A percentile compares a stretch with the other conserved stretches of the same genome.
Conservation (phyloP, 2,797 vertebrate genomes). For the Esox masquinongy region DNA sequence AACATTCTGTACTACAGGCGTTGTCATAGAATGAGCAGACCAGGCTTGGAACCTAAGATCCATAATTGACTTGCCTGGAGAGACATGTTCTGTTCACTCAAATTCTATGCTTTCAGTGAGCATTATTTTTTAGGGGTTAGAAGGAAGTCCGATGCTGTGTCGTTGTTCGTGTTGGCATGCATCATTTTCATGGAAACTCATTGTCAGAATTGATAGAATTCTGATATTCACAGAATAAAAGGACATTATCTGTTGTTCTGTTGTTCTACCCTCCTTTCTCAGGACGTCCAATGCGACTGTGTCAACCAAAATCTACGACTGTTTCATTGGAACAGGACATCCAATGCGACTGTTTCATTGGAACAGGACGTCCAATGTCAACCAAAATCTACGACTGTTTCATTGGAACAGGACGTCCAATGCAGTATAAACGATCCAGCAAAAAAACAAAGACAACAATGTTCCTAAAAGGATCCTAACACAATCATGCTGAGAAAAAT, state of each 20-base stretch:
- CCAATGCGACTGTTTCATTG: background rate
- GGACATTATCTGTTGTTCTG: background rate
- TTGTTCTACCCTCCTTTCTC: background rate
- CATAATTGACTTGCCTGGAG: background rate
- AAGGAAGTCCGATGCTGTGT: conserved; percentile 5
- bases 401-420: conserved; percentile 1
- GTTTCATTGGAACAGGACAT: conserved; percentile 3
- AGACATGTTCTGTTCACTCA: background rate
- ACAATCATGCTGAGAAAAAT: background rate
- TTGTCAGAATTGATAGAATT: background rate
- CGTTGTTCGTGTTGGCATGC: conserved; percentile 19
- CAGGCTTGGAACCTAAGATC: background rate
- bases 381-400: background rate
- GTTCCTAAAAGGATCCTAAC: background rate
- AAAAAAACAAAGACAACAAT: background rate
- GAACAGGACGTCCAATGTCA: conserved; percentile 5
- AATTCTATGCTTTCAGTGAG: background rate
- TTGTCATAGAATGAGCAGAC: background rate
- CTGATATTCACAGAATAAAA: background rate
- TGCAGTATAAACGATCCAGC: background rate
- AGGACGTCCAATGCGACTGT: background rate
- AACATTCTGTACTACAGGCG: background rate
- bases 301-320: conserved; percentile 1
- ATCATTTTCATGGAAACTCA: conserved; percentile 23
- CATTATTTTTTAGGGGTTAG: background rate